Evolutionary conservation across 2,888 invertebrate species (phyloP), one percentile per base, ranked within the genome.

Genomic region (Caenorhabditis sp.): DNA sequence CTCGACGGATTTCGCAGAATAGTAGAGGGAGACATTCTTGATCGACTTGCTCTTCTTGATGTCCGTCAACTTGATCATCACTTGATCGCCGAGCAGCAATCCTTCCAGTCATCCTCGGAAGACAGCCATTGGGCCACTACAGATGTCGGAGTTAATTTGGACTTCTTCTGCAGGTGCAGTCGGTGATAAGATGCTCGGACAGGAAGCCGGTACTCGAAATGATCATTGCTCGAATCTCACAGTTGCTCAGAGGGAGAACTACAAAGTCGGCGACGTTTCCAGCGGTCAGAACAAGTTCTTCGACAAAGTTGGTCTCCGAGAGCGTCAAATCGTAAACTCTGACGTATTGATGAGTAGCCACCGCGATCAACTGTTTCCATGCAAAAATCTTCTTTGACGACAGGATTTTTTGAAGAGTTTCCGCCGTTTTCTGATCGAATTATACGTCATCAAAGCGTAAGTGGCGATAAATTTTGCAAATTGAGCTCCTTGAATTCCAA

Each of bases 381-480:
- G 89, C 89, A 58, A 86, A 22, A 20, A 68, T 53, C n/a, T 28
- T 84, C 87, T 9, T 80, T 76, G 0, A 11, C 24, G 2, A 77
- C 70, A n/a, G 84, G 44, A 55, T 26, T 61, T 1, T 65, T 56
- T 5, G 58, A 4, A 60, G 40, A 22, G 87, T 70, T 0, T 55
- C 67, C 15, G 22, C 35, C 24, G 87, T 64, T 40, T 85, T 83
- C n/a, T 76, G 35, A 1, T 78, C 53, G 83, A 69, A 13, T 79
- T 91, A 61, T 92, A 90, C 74, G 93, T 96, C 92, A 96, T 96
- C 24, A 98, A 94, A 0, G 97, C 96, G 92, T 98, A 96, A 92
- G 96, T 98, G 0, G 98, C 97, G 6, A 98, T 94, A 0, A 99
- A 94, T 92, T 99, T 98, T 0, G 98, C 97, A 93, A 98, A 98